Percentiles rank a stretch among this genome's conserved stretches.
Evolutionary conservation across 1,140 invertebrate genomes (phyloP).

Genomic region (Proctacanthus coquilletti): DNA sequence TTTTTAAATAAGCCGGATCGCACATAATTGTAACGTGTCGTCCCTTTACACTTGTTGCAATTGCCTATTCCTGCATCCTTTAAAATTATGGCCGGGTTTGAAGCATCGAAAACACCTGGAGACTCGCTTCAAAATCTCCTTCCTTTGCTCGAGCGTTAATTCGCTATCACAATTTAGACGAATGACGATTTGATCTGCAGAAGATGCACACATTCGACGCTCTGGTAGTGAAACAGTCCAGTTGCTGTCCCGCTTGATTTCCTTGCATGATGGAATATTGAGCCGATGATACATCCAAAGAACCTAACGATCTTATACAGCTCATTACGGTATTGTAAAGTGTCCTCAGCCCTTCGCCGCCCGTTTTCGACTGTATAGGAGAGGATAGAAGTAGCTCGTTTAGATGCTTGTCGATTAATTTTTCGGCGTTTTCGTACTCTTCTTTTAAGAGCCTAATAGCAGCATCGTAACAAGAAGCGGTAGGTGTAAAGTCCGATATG

Average conservation of each 20-base stretch:
- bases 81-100: background rate
- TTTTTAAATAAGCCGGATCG: background rate
- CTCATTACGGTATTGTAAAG: background rate
- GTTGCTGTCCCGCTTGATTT: no score
- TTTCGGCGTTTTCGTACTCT: background rate
- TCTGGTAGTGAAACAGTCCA: no score
- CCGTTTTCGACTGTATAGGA: background rate
- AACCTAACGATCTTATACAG: background rate
- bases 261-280: background rate
- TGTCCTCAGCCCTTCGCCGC: background rate
- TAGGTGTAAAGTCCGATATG: no score
- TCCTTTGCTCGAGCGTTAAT: background rate
- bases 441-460: background rate
- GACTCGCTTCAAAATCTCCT: background rate
- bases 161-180: background rate
- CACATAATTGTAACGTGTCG: background rate
- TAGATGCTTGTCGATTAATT: constrained; percentile 1
- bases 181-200: background rate
- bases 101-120: background rate
- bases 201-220: no score
- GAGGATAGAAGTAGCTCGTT: background rate
- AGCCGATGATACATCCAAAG: background rate
- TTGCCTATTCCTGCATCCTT: background rate
- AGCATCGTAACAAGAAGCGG: background rate
- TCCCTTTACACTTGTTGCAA: constrained; percentile 1